Evolutionary conservation across 2,888 invertebrate species (phyloP).

Genomic region (Dolichomitus sp.): DNA sequence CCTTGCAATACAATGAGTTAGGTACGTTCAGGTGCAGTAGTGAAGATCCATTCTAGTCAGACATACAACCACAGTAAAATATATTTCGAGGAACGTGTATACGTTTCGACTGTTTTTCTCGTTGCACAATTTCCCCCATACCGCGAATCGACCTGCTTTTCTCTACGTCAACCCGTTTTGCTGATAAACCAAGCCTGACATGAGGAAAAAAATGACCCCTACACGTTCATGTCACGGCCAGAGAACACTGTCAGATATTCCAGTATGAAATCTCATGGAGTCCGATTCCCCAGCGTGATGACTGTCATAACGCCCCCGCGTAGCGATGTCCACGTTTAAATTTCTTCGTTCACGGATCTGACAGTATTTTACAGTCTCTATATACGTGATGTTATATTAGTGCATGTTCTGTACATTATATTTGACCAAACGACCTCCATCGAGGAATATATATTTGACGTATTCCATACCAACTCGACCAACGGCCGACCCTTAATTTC

Average conservation of each 20-base stretch:
- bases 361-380: too few relatives aligned
- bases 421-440: too few relatives aligned
- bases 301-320: neutral
- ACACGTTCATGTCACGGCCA: neutral
- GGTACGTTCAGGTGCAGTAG: conserved; percentile 22
- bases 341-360: too few relatives aligned
- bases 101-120: conserved; percentile 2
- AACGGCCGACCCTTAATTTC: too few relatives aligned
- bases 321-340: too few relatives aligned
- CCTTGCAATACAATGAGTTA: neutral
- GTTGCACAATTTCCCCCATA: neutral
- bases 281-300: conserved; percentile 25
- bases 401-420: too few relatives aligned
- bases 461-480: too few relatives aligned
- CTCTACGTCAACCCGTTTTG: neutral
- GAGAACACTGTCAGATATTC: conserved; percentile 1
- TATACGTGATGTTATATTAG: too few relatives aligned
- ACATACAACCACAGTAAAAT: neutral
- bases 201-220: neutral
- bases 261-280: conserved; percentile 22
- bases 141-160: neutral
- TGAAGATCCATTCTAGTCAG: conserved; percentile 28
- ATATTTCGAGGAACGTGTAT: neutral
- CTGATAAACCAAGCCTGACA: neutral
- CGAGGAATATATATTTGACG: too few relatives aligned